phyloP scores from a whole-genome alignment of 2,113 vertebrate species.

The Protobothrops flavoviridis region DNA sequence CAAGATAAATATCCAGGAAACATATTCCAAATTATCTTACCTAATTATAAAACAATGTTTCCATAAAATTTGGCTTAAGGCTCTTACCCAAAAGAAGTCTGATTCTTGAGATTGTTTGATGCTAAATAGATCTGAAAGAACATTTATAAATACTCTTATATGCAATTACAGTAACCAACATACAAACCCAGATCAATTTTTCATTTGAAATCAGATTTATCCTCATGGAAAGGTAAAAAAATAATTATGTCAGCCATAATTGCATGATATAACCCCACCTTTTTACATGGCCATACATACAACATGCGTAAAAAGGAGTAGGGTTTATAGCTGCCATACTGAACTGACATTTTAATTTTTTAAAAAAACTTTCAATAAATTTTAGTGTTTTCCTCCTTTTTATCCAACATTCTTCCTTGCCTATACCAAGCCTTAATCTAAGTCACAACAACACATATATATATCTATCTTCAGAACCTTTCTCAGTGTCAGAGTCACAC shows the following conservation, averaged over 20 bases:
- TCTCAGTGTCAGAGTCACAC: neutral
- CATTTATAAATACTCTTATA: neutral
- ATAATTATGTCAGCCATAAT: neutral
- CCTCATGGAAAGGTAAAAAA: neutral
- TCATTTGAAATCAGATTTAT: neutral
- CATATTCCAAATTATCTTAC: neutral
- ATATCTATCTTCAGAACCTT: neutral
- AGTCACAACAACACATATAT: neutral
- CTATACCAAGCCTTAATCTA: neutral
- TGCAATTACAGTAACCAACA: slow-evolving; percentile 19
- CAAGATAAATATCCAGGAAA: neutral
- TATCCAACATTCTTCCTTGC: neutral
- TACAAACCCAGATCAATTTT: slow-evolving; percentile 4
- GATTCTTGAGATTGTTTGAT: neutral
- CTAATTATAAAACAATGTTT: neutral
- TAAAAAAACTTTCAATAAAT: neutral
- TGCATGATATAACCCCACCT: neutral
- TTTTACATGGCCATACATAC: neutral
- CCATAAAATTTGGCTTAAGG: neutral
- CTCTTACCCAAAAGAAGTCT: neutral
- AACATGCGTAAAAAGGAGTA: neutral
- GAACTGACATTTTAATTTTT: neutral
- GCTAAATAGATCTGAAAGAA: neutral
- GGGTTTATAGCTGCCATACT: neutral
- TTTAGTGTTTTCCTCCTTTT: neutral